phyloP scores from a whole-genome alignment of 1,140 invertebrate genomes.

The Leptopilina clavipes region DNA sequence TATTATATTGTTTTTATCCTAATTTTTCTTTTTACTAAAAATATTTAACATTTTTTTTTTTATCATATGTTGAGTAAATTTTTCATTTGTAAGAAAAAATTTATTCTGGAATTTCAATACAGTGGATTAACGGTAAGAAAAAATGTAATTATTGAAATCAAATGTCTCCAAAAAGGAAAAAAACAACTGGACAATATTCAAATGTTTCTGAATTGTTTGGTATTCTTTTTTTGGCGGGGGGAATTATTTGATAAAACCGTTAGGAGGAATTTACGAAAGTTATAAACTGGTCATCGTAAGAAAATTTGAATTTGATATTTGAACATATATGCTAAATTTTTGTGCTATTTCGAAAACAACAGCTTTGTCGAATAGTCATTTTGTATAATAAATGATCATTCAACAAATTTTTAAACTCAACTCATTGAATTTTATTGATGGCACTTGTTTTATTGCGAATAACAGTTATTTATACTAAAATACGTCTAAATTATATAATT shows the following conservation, averaged over 20 bases:
- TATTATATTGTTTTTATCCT: too few relatives aligned
- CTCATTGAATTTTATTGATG: too few relatives aligned
- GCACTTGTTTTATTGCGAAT: too few relatives aligned
- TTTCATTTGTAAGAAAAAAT: background rate
- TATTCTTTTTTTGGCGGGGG: background rate
- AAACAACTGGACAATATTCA: background rate
- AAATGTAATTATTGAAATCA: background rate
- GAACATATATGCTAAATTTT: background rate
- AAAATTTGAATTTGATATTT: background rate
- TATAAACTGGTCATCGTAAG: background rate
- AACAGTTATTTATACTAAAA: too few relatives aligned
- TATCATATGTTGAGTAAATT: too few relatives aligned
- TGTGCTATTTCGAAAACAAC: background rate
- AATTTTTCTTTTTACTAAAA: too few relatives aligned
- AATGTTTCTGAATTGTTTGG: background rate
- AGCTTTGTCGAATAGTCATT: background rate
- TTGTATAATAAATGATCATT: too few relatives aligned
- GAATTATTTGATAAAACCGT: slow-evolving; percentile 14
- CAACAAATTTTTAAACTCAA: too few relatives aligned
- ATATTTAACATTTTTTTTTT: too few relatives aligned
- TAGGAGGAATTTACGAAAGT: slow-evolving; percentile 4
- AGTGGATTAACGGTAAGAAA: background rate
- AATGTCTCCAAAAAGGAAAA: background rate
- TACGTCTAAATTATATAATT: too few relatives aligned
- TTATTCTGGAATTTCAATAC: background rate